A percentile compares a stretch with the other conserved stretches of the same genome.
Evolutionary conservation across 2,113 vertebrate species (phyloP).

Genomic region (Peromyscus maniculatus): DNA sequence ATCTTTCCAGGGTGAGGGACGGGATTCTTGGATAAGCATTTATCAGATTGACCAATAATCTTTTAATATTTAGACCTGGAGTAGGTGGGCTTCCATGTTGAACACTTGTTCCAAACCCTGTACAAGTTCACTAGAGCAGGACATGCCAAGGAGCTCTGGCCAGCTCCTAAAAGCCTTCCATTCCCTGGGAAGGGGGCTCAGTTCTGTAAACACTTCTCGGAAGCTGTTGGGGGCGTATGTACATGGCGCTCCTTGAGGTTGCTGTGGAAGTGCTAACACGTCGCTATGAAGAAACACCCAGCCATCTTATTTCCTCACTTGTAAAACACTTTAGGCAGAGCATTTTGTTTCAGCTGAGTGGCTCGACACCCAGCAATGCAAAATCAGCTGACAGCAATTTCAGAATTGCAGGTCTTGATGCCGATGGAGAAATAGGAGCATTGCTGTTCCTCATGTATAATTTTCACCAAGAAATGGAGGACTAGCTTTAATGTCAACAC

Average conservation of each 20-base stretch:
- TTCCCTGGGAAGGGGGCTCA: background rate
- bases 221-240: background rate
- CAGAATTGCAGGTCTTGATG: conserved; percentile 16
- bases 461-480: conserved; percentile 49
- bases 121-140: too few species aligned
- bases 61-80: background rate
- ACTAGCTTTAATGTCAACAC: conserved; percentile 57
- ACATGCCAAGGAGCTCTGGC: background rate
- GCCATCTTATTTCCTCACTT: background rate
- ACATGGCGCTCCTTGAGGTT: background rate
- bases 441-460: background rate
- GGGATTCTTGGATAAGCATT: background rate
- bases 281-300: background rate
- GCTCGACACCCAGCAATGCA: background rate
- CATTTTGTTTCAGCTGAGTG: background rate
- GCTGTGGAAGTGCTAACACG: background rate
- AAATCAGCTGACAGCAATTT: background rate
- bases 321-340: background rate
- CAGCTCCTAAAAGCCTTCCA: background rate
- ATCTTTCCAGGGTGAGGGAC: background rate
- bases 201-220: background rate
- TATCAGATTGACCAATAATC: background rate
- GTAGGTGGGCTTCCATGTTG: background rate
- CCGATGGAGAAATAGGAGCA: background rate
- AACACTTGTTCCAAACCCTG: background rate